phyloP scores from a whole-genome alignment of 2,888 invertebrate species.

The Aporophyla nigra region DNA sequence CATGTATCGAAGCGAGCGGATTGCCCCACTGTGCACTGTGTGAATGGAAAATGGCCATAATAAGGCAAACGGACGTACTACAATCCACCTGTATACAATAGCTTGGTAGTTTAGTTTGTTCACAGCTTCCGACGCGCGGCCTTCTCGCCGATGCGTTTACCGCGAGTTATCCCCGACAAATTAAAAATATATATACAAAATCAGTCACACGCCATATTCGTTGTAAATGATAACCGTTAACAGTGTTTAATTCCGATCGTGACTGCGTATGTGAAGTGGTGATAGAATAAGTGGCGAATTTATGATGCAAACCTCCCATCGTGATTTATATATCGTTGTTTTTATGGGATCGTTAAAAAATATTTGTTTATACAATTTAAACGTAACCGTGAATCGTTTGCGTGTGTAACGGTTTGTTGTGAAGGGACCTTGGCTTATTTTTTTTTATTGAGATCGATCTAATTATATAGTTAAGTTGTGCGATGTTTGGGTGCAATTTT shows the following conservation, averaged over 20 bases:
- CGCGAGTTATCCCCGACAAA: constrained; percentile 72
- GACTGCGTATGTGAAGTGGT: constrained; percentile 70
- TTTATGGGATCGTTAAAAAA: constrained; percentile 59
- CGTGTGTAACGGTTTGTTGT: constrained; percentile 68
- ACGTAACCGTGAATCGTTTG: constrained; percentile 68
- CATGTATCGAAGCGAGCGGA: constrained; percentile 73
- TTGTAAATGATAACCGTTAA: constrained; percentile 67
- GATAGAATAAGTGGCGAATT: constrained; percentile 62
- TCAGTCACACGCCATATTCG: constrained; percentile 59
- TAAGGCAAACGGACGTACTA: constrained; percentile 86
- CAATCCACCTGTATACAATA: constrained; percentile 91
- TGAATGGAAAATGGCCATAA: constrained; percentile 89
- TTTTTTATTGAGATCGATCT: constrained; percentile 75
- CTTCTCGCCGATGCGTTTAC: constrained; percentile 75
- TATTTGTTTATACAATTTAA: constrained; percentile 55
- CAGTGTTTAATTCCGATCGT: constrained; percentile 65
- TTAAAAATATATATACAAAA: constrained; percentile 54
- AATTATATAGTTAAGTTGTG: constrained; percentile 70
- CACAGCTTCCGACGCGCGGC: constrained; percentile 88
- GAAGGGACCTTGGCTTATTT: constrained; percentile 74
- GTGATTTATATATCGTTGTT: constrained; percentile 31
- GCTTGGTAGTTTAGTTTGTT: constrained; percentile 87
- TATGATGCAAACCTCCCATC: constrained; percentile 51
- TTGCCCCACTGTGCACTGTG: constrained; percentile 87
- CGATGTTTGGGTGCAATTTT: constrained; percentile 74